Evolutionary conservation across 2,888 invertebrate species (phyloP), one percentile per base, ranked within the genome.

Genomic region (Drosophila kanekoi): DNA sequence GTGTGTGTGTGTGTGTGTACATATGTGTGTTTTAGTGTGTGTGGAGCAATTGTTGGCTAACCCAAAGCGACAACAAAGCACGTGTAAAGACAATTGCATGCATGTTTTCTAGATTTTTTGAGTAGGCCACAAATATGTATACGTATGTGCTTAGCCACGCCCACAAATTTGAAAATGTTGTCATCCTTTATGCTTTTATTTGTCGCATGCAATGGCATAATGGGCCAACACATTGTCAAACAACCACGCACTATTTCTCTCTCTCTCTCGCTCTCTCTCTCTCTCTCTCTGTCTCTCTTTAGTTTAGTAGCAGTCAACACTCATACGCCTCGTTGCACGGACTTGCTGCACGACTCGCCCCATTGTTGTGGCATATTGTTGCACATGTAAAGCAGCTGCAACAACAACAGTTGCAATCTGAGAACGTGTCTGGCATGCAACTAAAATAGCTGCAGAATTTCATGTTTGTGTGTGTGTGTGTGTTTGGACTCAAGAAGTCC

Each of bases 291-390:
- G 5, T 13, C 13, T 56, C 48, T 43, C 13, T 28, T 8, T 40
- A 11, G 28, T 35, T 16, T 38, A 6, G 62, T 53, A 71, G 78
- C 71, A 86, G 77, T 89, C 84, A 87, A 75, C 85, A 89, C 85
- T 85, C 87, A 89, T 86, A 73, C 78, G 90, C 53, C 84, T 85
- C 87, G 90, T 89, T 89, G 84, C 81, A 88, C 90, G 81, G 72
- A 57, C 32, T 86, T 77, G 80, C 72, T 75, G 83, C 83, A 83
- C 86, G 89, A 87, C 54, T 89, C 63, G 79, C 61, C 68, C 70
- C 80, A 87, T 83, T 89, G 89, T 81, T 89, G 87, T 79, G 79
- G 68, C 86, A 78, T 76, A 78, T 81, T 89, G 89, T 85, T 81
- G 88, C 83, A 75, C 76, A 87, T 87, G 77, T 67, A 60, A 67